These are phyloP conservation scores for Xestoiulus laeticollis DNA, from an alignment of 2,888 invertebrate species.

Conservation along the genomic window DNA sequence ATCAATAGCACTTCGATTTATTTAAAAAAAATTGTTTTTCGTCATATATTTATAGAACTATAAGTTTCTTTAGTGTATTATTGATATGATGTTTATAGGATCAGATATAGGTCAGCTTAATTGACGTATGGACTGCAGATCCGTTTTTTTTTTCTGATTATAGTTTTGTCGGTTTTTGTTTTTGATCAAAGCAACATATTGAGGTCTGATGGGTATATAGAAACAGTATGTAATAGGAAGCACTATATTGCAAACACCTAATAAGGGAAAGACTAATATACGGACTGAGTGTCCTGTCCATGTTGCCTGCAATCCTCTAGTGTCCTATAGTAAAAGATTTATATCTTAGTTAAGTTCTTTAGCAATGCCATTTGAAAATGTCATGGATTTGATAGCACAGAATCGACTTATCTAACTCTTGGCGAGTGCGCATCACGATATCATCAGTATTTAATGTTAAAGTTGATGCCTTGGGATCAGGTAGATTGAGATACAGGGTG, in stretches of 20 bases:
- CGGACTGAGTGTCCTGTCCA: neutral
- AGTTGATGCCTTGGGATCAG: neutral
- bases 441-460: neutral
- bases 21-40: neutral
- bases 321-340: slow-evolving; percentile 9
- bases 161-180: neutral
- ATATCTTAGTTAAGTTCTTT: slow-evolving; percentile 22
- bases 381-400: neutral
- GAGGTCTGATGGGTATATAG: neutral
- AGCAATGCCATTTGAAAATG: slow-evolving; percentile 14
- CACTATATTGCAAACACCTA: neutral
- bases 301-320: neutral
- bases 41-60: neutral
- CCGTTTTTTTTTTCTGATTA: neutral
- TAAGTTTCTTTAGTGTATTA: neutral
- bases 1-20: neutral
- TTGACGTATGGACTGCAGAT: neutral
- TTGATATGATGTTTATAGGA: neutral
- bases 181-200: neutral
- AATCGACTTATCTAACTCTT: neutral
- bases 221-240: neutral
- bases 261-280: neutral
- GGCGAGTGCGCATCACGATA: neutral
- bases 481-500: neutral
- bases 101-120: neutral